Base-by-base conservation (phyloP, 2,888 invertebrate genomes). In the Cepaea hortensis region DNA sequence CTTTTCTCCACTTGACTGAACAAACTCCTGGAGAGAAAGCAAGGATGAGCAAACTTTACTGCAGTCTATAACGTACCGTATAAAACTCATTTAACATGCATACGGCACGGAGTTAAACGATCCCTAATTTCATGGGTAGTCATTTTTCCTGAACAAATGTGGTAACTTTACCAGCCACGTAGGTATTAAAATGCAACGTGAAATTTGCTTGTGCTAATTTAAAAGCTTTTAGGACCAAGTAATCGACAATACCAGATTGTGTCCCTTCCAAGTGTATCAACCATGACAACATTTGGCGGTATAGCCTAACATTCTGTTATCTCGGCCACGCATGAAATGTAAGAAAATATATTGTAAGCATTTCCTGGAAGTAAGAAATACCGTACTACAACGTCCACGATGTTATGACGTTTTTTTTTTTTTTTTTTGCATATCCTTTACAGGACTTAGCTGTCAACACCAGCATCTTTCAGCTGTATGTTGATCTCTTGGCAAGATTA, bases 1-100 rank as follows among this genome's bases (percentile, higher is more conserved):
- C 61, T 85, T 65, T 85, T 70, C 79, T 20, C 85, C 85, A 85
- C 85, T 85, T 85, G 79, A 85, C 68, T 68, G 77, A 48, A 70
- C 79, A 77, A 85, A 85, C 68, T 79, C 77, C 85, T 48, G 79
- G 55, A 55, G 79, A 18, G 79, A 5, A 23, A 79, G 79, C 48
- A 65, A 70, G 70, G n/a, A 20, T 77, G 85, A 85, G 46, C 85
- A 85, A 55, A 50, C 77, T 50, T 85, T 85, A 68, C 48, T 55
- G 85, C 23, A 79, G 79, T 85, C 85, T 85, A 68, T 85, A 68
- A 79, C 11, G 79, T 70, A 35, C 55, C 75, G 79, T 23, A 62
- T 68, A 55, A 35, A 76, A 84, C 76, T 75, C 13, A 5, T 84
- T 76, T 76, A 65, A 23, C 84, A 76, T 46, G 13, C 35, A 11